A percentile compares a stretch with the other conserved stretches of the same genome.
These are phyloP conservation scores for Gallinago nigripennis DNA, from an alignment of 2,797 vertebrate genomes.

Conservation along the genomic window DNA sequence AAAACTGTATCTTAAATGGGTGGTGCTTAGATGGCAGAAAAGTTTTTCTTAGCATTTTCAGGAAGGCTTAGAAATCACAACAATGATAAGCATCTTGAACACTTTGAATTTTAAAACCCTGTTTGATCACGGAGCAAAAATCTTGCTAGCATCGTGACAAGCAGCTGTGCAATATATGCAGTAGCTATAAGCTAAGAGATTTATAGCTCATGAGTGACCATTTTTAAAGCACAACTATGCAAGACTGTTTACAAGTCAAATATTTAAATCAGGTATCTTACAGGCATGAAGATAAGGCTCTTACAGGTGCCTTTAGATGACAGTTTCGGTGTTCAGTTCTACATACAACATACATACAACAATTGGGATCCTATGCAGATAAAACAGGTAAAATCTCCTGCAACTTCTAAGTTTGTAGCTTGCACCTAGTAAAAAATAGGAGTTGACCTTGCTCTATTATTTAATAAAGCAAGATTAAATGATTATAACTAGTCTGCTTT, in stretches of 20 bases:
- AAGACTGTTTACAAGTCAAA: slow-evolving; percentile 1
- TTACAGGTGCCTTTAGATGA: neutral
- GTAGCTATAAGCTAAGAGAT: neutral
- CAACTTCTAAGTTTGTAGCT: neutral
- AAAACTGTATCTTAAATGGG: neutral
- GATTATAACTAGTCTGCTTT: neutral
- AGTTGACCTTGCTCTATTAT: neutral
- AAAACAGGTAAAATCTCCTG: neutral
- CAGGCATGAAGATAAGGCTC: neutral
- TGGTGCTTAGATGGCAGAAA: neutral
- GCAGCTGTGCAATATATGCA: neutral
- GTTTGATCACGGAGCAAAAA: neutral
- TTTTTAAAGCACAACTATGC: neutral
- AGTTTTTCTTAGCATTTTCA: neutral
- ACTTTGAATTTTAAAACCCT: neutral
- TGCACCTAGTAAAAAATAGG: neutral
- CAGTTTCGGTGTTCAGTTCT: neutral
- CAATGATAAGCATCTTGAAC: neutral
- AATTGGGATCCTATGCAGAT: neutral
- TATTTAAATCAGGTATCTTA: neutral
- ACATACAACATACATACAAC: neutral
- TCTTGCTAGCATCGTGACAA: neutral
- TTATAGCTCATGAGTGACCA: neutral
- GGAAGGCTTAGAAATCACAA: neutral
- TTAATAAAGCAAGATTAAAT: neutral